phyloP scores from a whole-genome alignment of 53 echinoderm and acorn worm species.

The Stichopus horrens region DNA sequence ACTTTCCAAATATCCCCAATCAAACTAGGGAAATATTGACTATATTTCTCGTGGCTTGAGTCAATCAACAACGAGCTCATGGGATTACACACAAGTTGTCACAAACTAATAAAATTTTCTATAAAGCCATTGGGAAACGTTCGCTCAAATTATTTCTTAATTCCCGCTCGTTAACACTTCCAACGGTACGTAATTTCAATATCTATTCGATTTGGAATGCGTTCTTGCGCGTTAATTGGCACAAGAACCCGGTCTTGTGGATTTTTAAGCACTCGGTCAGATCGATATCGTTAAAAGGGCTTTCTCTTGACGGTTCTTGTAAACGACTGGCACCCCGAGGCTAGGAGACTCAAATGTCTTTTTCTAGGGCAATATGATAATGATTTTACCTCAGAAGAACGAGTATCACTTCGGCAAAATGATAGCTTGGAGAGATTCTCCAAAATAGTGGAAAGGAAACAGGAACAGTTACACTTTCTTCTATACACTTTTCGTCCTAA shows the following conservation, averaged over 20 bases:
- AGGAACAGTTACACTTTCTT: background rate
- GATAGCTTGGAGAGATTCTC: background rate
- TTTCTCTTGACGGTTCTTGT: conserved; percentile 34
- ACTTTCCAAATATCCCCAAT: conserved; percentile 1
- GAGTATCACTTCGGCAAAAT: background rate
- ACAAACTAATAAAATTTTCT: conserved; percentile 31
- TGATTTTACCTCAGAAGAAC: conserved; percentile 15
- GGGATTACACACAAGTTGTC: background rate
- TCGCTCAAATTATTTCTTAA: conserved; percentile 20
- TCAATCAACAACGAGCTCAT: background rate
- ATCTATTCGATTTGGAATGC: conserved; percentile 38
- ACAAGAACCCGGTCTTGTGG: conserved; percentile 29
- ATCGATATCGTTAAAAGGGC: conserved; percentile 39
- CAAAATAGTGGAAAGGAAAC: background rate
- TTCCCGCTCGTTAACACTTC: conserved; percentile 24
- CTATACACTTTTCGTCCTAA: background rate
- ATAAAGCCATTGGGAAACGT: conserved; percentile 35
- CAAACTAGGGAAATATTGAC: background rate
- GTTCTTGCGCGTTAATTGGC: conserved; percentile 18
- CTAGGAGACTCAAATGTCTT: conserved; percentile 38
- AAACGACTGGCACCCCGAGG: conserved; percentile 40
- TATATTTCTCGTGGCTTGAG: background rate
- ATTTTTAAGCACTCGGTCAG: conserved; percentile 17
- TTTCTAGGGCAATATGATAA: conserved; percentile 45
- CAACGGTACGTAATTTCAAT: conserved; percentile 38